Conservation (phyloP, 2,797 vertebrate genomes). For the Siniperca obscura region DNA sequence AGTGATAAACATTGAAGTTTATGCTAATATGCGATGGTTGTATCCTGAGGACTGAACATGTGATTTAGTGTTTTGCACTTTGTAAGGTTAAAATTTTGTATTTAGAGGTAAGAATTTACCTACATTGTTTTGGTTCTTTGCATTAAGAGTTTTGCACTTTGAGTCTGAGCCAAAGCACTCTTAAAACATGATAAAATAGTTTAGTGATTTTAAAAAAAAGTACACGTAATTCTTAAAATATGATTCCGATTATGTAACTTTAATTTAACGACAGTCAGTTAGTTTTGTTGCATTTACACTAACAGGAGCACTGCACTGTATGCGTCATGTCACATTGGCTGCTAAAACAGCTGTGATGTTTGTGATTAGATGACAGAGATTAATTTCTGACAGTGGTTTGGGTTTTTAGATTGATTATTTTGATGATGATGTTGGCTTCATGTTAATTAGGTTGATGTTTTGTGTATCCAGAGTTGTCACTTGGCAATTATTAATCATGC, state of each 20-base stretch:
- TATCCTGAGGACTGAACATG: not conserved
- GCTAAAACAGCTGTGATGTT: constrained; percentile 17
- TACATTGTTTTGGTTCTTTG: not conserved
- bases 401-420: constrained; percentile 22
- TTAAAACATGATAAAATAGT: not conserved
- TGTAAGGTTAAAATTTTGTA: not conserved
- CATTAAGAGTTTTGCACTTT: not conserved
- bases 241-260: not conserved
- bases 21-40: not conserved
- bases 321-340: not conserved
- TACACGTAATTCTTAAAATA: not conserved
- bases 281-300: not conserved
- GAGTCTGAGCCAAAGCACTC: not conserved
- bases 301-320: not conserved
- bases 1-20: not conserved
- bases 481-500: constrained; percentile 23
- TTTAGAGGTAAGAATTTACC: not conserved
- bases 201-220: not conserved
- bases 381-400: not conserved
- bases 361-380: constrained; percentile 18
- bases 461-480: constrained; percentile 28
- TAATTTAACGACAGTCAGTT: not conserved
- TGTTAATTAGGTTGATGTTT: constrained; percentile 23
- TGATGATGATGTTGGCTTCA: constrained; percentile 20
- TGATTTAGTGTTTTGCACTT: not conserved